Percentiles rank a stretch among this genome's conserved stretches.
Evolutionary conservation across 2,113 vertebrate species (phyloP).

Genomic region (Picathartes gymnocephalus): DNA sequence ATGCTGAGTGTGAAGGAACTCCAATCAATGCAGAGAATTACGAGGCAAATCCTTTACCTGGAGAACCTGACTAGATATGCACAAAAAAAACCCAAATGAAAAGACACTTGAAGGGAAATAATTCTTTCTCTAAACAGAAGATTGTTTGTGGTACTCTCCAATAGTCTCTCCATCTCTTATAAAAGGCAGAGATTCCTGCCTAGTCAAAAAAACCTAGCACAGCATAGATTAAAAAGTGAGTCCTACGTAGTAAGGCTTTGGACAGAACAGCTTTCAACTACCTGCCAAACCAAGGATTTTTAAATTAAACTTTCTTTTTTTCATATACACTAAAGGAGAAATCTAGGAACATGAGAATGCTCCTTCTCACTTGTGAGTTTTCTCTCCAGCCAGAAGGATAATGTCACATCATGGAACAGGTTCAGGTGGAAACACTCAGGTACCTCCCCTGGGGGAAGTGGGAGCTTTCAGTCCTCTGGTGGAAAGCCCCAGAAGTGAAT

Average conservation of each 20-base stretch:
- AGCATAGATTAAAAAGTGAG: background rate
- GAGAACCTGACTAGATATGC: background rate
- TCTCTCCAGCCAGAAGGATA: background rate
- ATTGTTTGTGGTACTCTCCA: background rate
- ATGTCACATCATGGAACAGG: background rate
- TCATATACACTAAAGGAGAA: background rate
- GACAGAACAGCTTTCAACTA: background rate
- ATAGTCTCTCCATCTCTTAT: background rate
- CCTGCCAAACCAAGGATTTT: background rate
- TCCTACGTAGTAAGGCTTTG: background rate
- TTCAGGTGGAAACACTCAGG: background rate
- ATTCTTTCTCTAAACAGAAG: background rate
- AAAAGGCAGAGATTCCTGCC: background rate
- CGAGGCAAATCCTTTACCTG: background rate
- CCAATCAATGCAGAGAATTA: background rate
- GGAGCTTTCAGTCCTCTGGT: background rate
- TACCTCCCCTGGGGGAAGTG: background rate
- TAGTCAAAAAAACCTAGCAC: background rate
- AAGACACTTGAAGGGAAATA: background rate
- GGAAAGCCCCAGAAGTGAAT: background rate
- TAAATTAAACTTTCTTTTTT: background rate
- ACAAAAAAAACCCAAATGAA: background rate
- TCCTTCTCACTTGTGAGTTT: background rate
- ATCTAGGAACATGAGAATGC: background rate
- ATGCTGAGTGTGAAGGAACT: background rate